Evolutionary conservation across 2,797 vertebrate species (phyloP).

Genomic region (Phrynocephalus forsythii): DNA sequence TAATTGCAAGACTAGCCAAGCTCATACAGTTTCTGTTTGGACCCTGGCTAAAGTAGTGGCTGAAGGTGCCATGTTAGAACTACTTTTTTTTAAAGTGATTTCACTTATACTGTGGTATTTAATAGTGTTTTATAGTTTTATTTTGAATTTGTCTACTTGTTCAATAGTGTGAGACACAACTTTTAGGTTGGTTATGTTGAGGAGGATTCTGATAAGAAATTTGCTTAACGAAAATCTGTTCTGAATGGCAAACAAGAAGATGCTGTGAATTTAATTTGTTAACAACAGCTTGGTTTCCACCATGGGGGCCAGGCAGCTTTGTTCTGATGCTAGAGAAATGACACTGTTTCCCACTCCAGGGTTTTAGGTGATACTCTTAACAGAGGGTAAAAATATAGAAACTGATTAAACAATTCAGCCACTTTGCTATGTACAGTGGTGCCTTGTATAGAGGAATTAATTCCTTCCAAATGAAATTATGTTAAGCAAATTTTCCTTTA

Average conservation of each 20-base stretch:
- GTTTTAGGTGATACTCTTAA: constrained; percentile 7
- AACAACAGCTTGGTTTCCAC: background rate
- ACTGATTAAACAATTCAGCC: constrained; percentile 49
- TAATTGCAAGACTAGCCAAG: background rate
- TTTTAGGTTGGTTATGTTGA: background rate
- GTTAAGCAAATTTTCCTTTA: too few relatives aligned
- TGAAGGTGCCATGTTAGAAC: background rate
- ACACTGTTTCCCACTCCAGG: background rate
- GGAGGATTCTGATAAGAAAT: background rate
- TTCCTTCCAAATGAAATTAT: too few relatives aligned
- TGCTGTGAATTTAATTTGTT: background rate
- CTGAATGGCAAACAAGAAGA: background rate
- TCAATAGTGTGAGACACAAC: too few relatives aligned
- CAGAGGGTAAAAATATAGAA: background rate
- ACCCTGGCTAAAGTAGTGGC: background rate
- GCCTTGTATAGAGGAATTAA: too few relatives aligned
- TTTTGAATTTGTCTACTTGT: background rate
- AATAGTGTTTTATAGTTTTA: background rate
- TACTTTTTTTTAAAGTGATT: background rate
- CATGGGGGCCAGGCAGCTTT: background rate
- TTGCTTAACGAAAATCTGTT: background rate
- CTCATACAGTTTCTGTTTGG: background rate
- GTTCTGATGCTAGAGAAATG: background rate
- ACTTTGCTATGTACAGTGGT: too few relatives aligned
- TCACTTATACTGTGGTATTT: background rate